Conservation (phyloP, 1,140 invertebrate genomes). For the Brachionus koreanus region DNA sequence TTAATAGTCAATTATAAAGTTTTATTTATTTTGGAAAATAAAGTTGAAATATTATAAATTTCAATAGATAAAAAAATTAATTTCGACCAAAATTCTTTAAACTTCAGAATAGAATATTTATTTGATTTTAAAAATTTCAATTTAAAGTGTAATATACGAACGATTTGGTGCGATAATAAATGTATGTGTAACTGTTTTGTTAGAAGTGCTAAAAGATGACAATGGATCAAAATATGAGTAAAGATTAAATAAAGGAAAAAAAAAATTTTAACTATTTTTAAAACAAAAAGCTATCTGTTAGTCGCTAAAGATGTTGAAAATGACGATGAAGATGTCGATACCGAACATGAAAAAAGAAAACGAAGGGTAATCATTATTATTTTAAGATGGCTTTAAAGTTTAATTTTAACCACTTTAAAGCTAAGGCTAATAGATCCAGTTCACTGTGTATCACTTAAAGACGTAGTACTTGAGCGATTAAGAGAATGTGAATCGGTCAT, state of each 20-base stretch:
- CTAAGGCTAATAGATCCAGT: constrained; percentile 68
- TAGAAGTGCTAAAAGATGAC: constrained; percentile 75
- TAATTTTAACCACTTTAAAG: constrained; percentile 53
- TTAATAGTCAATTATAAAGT: neutral
- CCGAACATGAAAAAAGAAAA: constrained; percentile 55
- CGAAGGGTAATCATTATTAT: constrained; percentile 47
- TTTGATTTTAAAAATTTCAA: too few species aligned
- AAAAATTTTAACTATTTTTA: neutral
- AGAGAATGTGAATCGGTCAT: constrained; percentile 63
- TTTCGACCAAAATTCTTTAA: too few species aligned
- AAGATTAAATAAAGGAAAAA: constrained; percentile 51
- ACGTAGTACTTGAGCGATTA: constrained; percentile 68
- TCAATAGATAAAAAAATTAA: too few species aligned
- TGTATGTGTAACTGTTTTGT: constrained; percentile 74
- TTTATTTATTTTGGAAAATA: too few species aligned
- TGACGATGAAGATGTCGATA: constrained; percentile 49
- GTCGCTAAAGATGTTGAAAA: constrained; percentile 48
- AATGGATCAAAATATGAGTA: constrained; percentile 67
- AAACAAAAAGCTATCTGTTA: constrained; percentile 47
- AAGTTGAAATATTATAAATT: too few species aligned
- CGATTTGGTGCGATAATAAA: constrained; percentile 72
- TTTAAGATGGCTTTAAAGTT: constrained; percentile 38
- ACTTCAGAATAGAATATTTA: too few species aligned
- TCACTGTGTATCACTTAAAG: constrained; percentile 67
- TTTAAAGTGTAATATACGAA: constrained; percentile 64